Evolutionary conservation across 2,888 invertebrate genomes (phyloP).

Genomic region (Agrotis exclamationis): DNA sequence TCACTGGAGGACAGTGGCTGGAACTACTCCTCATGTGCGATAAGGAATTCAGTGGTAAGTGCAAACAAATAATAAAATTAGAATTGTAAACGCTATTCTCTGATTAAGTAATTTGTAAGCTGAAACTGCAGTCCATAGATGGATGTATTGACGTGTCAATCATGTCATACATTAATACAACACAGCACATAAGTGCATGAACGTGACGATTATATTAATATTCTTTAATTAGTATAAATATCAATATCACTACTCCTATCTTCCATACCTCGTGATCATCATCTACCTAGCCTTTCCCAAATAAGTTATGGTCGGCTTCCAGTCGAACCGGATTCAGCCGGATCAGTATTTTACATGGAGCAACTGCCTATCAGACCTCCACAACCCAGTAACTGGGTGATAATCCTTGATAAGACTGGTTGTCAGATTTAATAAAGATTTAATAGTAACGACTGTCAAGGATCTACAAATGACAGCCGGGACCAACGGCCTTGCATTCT

Average conservation of each 20-base stretch:
- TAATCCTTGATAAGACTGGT: too few relatives aligned
- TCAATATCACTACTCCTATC: background rate
- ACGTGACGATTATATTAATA: constrained; percentile 12
- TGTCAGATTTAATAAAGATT: too few relatives aligned
- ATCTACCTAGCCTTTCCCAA: too few relatives aligned
- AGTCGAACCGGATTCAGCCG: too few relatives aligned
- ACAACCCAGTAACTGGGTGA: too few relatives aligned
- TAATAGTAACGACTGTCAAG: too few relatives aligned
- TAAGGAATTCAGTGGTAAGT: constrained; percentile 93
- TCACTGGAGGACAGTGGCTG: constrained; percentile 94
- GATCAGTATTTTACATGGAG: too few relatives aligned
- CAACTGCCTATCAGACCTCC: too few relatives aligned
- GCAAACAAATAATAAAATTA: constrained; percentile 10
- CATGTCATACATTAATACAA: constrained; percentile 6
- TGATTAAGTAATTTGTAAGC: constrained; percentile 23
- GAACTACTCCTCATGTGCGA: constrained; percentile 94
- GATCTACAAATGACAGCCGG: too few relatives aligned
- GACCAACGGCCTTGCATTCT: too few relatives aligned
- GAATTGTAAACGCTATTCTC: constrained; percentile 24
- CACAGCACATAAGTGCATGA: background rate
- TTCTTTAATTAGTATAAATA: background rate
- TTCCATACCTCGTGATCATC: too few relatives aligned
- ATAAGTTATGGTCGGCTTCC: too few relatives aligned
- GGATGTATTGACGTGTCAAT: background rate
- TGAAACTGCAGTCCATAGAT: background rate